phyloP scores from a whole-genome alignment of 2,888 invertebrate genomes.

The Embidobia sp. region DNA sequence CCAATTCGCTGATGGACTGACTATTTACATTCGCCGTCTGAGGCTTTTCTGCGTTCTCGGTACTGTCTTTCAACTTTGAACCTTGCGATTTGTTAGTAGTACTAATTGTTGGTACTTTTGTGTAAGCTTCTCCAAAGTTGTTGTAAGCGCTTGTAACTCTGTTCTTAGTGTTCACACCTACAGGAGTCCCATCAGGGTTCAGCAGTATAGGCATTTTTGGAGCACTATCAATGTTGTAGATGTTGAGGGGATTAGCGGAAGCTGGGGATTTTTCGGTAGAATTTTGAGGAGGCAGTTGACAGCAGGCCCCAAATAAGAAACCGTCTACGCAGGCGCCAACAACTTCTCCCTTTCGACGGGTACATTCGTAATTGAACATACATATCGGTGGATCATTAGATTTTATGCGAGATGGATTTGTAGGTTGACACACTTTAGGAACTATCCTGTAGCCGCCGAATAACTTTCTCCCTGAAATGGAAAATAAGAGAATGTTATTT shows the following conservation, averaged over 20 bases:
- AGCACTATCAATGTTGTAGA: slow-evolving; percentile 77
- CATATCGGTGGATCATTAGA: slow-evolving; percentile 89
- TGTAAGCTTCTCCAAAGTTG: slow-evolving; percentile 64
- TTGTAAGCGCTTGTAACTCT: slow-evolving; percentile 45
- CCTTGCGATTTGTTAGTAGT: slow-evolving; percentile 79
- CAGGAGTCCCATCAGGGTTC: slow-evolving; percentile 77
- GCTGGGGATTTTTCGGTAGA: slow-evolving; percentile 52
- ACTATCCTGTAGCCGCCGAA: slow-evolving; percentile 94
- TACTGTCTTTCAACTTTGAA: slow-evolving; percentile 81
- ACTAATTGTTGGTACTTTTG: slow-evolving; percentile 72
- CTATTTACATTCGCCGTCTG: slow-evolving; percentile 66
- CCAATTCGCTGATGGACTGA: slow-evolving; percentile 68
- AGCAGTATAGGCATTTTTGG: slow-evolving; percentile 78
- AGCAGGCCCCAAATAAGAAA: slow-evolving; percentile 95
- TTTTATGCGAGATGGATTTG: slow-evolving; percentile 84
- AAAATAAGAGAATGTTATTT: slow-evolving; percentile 24
- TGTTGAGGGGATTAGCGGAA: slow-evolving; percentile 69
- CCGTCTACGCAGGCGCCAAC: slow-evolving; percentile 96
- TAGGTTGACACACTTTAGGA: slow-evolving; percentile 90
- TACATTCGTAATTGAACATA: slow-evolving; percentile 97
- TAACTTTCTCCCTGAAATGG: slow-evolving; percentile 84
- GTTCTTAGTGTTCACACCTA: slow-evolving; percentile 68
- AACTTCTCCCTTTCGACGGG: slow-evolving; percentile 89
- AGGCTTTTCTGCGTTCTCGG: slow-evolving; percentile 80
- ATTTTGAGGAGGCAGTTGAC: slow-evolving; percentile 85